phyloP scores from a whole-genome alignment of 2,113 vertebrate genomes.

The Dicaeum eximium region DNA sequence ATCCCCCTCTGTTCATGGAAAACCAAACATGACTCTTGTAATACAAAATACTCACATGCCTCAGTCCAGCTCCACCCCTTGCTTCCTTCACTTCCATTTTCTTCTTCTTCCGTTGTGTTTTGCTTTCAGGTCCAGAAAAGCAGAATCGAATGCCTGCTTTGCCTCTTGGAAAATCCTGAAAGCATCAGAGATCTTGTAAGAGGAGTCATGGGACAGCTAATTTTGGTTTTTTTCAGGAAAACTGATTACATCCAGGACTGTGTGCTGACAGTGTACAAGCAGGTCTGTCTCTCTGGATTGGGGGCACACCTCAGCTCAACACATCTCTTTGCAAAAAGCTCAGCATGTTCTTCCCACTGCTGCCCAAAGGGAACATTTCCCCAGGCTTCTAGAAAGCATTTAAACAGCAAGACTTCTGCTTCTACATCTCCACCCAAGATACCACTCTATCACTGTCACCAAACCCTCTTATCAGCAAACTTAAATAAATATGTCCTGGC shows the following conservation, averaged over 20 bases:
- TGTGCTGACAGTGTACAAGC: not conserved
- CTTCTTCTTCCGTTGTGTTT: conserved; percentile 14
- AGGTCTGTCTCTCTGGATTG: not conserved
- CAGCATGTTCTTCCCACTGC: not conserved
- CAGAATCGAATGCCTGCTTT: conserved; percentile 23
- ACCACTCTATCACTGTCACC: not conserved
- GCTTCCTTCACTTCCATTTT: conserved; percentile 34
- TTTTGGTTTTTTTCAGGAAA: not conserved
- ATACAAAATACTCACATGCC: conserved; percentile 34
- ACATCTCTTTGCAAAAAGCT: not conserved
- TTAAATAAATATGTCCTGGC: not conserved
- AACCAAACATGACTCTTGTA: not conserved
- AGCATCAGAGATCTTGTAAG: not conserved
- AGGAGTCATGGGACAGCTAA: not conserved
- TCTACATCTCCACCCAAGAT: not conserved
- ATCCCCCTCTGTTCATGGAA: not conserved
- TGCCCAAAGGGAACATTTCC: not conserved
- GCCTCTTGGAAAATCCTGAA: conserved; percentile 32
- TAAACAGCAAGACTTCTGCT: not conserved
- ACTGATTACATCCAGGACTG: not conserved
- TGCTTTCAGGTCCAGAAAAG: not conserved
- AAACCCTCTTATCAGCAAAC: not conserved
- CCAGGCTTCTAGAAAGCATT: not conserved
- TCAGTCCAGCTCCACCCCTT: not conserved
- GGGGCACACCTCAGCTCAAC: not conserved